Conservation (phyloP, 2,113 vertebrate genomes). For the Motacilla tschutschensis region DNA sequence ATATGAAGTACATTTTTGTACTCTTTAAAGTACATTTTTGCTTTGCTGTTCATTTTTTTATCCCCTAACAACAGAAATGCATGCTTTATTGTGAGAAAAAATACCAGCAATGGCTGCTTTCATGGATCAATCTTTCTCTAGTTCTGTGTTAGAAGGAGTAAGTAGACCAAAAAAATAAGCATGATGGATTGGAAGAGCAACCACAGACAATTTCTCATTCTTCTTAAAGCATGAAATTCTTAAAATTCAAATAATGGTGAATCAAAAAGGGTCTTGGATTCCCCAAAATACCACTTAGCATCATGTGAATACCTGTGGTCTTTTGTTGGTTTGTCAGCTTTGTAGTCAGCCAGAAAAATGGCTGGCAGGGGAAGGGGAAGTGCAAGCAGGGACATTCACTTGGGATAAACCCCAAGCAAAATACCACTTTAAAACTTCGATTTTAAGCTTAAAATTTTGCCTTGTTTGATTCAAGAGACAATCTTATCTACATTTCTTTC, state of each 20-base stretch:
- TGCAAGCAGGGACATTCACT: constrained; percentile 6
- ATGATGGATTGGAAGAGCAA: background rate
- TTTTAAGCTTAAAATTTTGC: background rate
- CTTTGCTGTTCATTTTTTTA: background rate
- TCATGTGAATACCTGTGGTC: constrained; percentile 39
- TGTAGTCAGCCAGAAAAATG: background rate
- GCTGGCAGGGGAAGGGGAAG: constrained; percentile 5
- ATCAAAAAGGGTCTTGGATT: background rate
- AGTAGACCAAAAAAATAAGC: background rate
- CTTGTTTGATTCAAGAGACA: background rate
- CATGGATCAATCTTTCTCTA: background rate
- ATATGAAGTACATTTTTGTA: background rate
- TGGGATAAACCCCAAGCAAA: background rate
- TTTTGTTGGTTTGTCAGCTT: constrained; percentile 24
- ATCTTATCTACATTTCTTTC: background rate
- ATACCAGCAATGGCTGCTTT: background rate
- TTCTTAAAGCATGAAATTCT: background rate
- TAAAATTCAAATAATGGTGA: background rate
- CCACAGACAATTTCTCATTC: background rate
- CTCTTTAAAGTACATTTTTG: background rate
- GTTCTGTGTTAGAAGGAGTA: background rate
- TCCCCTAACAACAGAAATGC: background rate
- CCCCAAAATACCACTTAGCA: background rate
- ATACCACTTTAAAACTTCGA: background rate
- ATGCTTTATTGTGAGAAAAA: background rate